Conservation (phyloP, 2,113 vertebrate genomes). For the Crocuta crocuta region DNA sequence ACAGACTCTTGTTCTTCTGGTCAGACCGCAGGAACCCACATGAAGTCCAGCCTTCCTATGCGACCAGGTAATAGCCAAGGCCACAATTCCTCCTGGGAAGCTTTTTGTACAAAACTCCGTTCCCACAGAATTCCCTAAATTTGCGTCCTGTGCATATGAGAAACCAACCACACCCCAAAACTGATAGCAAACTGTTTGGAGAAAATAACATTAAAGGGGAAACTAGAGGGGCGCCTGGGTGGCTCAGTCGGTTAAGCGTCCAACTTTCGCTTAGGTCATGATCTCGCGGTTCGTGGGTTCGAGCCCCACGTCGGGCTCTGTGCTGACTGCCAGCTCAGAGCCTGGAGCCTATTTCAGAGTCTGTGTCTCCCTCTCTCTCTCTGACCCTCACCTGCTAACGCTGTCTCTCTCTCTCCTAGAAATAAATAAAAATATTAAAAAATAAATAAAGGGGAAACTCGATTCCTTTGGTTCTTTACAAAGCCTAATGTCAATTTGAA, state of each 20-base stretch:
- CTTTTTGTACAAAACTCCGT: background rate
- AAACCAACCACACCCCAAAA: background rate
- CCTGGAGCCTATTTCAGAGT: too few species aligned
- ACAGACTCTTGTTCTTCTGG: constrained; percentile 97
- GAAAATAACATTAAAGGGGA: background rate
- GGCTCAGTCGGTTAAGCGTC: too few species aligned
- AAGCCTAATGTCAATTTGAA: background rate
- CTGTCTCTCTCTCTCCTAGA: too few species aligned
- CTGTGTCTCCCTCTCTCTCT: too few species aligned
- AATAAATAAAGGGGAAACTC: background rate
- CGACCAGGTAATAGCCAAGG: constrained; percentile 89
- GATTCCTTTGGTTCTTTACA: background rate
- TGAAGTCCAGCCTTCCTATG: constrained; percentile 96
- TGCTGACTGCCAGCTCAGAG: too few species aligned
- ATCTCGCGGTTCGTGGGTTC: too few species aligned
- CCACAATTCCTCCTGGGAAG: background rate
- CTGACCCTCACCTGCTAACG: too few species aligned
- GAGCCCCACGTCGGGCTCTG: too few species aligned
- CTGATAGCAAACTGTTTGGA: background rate
- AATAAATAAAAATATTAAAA: too few species aligned
- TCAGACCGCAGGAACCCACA: constrained; percentile 97
- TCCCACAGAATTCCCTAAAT: background rate
- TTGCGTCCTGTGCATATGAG: accelerated
- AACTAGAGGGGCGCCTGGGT: too few species aligned
- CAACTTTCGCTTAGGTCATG: too few species aligned